These are phyloP conservation scores for Stegostoma tigrinum DNA, from an alignment of 2,113 vertebrate species.

Conservation along the genomic window DNA sequence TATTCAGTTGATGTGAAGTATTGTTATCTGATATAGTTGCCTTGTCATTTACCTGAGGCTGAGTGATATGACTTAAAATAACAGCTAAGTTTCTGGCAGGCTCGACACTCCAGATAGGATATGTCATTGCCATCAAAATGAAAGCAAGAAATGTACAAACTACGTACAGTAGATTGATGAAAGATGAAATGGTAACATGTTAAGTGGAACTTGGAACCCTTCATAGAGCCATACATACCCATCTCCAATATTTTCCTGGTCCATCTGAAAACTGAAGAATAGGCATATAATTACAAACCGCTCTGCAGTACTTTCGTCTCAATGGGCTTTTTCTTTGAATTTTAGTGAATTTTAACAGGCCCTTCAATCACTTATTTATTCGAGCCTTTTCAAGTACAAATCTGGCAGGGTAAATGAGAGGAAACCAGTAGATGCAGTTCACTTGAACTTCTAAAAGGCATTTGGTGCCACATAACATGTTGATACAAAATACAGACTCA, in stretches of 20 bases:
- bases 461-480: no score
- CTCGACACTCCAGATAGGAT: background rate
- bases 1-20: background rate
- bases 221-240: background rate
- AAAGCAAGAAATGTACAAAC: background rate
- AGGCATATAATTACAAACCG: background rate
- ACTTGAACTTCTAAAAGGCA: no score
- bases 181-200: background rate
- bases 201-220: background rate
- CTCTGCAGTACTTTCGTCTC: background rate
- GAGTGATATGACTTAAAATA: background rate
- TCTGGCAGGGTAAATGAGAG: no score
- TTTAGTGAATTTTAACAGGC: background rate
- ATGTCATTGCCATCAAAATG: background rate
- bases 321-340: background rate
- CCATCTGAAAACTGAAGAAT: background rate
- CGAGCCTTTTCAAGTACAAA: no score
- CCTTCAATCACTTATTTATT: background rate
- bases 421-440: no score
- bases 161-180: background rate
- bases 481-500: no score
- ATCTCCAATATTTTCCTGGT: background rate
- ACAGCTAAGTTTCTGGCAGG: background rate
- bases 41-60: background rate
- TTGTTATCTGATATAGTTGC: background rate